A percentile compares a stretch with the other conserved stretches of the same genome.
Evolutionary conservation across 1,140 invertebrate genomes (phyloP).

Genomic region (Euura saliciscinereae): DNA sequence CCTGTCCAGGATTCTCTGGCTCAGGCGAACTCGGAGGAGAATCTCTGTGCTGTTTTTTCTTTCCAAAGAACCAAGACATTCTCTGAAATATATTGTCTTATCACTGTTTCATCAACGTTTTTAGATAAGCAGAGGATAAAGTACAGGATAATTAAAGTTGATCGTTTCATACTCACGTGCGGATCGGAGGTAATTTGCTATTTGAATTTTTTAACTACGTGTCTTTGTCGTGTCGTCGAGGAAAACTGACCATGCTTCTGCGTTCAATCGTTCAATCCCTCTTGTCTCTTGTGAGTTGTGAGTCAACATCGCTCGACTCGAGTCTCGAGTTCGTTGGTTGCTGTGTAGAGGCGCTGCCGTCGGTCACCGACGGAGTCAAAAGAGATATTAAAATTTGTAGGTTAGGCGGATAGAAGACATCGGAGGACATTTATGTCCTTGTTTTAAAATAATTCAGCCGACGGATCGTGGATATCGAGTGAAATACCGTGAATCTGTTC

Average conservation of each 20-base stretch:
- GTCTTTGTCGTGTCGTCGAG: neutral
- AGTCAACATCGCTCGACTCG: neutral
- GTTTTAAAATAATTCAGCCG: too few relatives aligned
- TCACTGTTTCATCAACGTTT: too few relatives aligned
- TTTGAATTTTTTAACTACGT: too few relatives aligned
- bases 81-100: slow-evolving; percentile 26
- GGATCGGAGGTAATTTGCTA: neutral
- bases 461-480: too few relatives aligned
- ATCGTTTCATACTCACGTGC: neutral
- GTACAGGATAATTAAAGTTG: neutral
- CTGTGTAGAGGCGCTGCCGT: neutral
- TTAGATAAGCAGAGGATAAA: too few relatives aligned
- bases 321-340: neutral
- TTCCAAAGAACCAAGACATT: slow-evolving; percentile 59
- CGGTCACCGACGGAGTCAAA: neutral
- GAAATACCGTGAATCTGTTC: too few relatives aligned
- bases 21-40: slow-evolving; percentile 42
- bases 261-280: neutral
- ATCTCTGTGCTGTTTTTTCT: slow-evolving; percentile 50
- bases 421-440: too few relatives aligned
- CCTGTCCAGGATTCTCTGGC: slow-evolving; percentile 29
- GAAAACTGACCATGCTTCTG: neutral
- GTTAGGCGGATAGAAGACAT: neutral
- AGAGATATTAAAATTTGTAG: neutral
- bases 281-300: neutral